A percentile compares a stretch with the other conserved stretches of the same genome.
These are phyloP conservation scores for Oryzias sinensis DNA, from an alignment of 2,797 vertebrate species.

Conservation along the genomic window DNA sequence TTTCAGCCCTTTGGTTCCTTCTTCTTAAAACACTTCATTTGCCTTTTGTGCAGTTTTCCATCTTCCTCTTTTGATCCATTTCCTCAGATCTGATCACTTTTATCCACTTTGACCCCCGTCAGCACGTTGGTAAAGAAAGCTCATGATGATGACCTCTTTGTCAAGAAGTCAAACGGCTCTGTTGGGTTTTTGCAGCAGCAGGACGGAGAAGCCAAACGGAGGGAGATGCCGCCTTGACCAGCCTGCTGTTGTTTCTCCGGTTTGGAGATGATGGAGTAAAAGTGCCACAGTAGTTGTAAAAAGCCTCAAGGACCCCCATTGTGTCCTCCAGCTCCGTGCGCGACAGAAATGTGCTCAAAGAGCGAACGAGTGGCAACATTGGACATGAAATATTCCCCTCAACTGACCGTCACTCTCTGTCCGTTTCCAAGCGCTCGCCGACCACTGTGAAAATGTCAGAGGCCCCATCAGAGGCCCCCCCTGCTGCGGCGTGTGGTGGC, in stretches of 20 bases:
- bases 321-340: slow-evolving; percentile 17
- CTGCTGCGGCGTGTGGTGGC: slow-evolving; percentile 54
- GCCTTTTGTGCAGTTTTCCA: too few species aligned
- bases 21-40: too few species aligned
- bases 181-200: not conserved
- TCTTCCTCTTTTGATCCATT: too few species aligned
- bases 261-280: slow-evolving; percentile 5
- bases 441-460: slow-evolving; percentile 71
- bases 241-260: not conserved
- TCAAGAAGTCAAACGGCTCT: too few species aligned
- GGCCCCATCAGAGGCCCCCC: slow-evolving; percentile 56
- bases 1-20: too few species aligned
- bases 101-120: too few species aligned
- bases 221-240: not conserved
- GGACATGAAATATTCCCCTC: slow-evolving; percentile 36
- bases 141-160: too few species aligned
- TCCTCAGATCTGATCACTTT: too few species aligned
- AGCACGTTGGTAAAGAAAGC: too few species aligned
- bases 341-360: slow-evolving; percentile 19
- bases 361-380: slow-evolving; percentile 25
- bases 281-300: slow-evolving; percentile 10
- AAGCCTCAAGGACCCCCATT: slow-evolving; percentile 22
- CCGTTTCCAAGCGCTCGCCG: slow-evolving; percentile 33
- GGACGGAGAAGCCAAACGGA: not conserved
- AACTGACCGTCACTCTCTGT: slow-evolving; percentile 33